Evolutionary conservation across 2,888 invertebrate species (phyloP).

Genomic region (Anarsia innoxiella): DNA sequence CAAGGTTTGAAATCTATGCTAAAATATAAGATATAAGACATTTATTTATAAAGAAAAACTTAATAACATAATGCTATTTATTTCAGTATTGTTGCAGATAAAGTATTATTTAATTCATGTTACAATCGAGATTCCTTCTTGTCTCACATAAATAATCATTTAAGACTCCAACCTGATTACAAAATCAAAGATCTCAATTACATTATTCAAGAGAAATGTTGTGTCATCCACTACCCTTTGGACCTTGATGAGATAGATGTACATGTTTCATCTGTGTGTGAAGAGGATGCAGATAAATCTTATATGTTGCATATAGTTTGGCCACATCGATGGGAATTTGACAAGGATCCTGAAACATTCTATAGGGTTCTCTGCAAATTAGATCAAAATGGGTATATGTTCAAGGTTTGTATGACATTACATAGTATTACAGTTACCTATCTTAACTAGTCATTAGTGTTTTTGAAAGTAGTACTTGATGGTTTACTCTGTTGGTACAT

Average conservation of each 20-base stretch:
- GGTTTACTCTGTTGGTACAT: not conserved
- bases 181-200: not conserved
- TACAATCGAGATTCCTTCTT: slow-evolving; percentile 38
- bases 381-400: slow-evolving; percentile 4
- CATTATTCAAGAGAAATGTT: slow-evolving; percentile 6
- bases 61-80: too few species aligned
- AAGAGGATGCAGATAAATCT: not conserved
- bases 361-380: slow-evolving; percentile 11
- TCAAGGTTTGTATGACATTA: slow-evolving; percentile 9
- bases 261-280: not conserved
- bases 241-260: slow-evolving; percentile 34
- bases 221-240: slow-evolving; percentile 74
- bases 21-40: too few species aligned
- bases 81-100: slow-evolving; percentile 79
- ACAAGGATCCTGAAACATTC: slow-evolving; percentile 76
- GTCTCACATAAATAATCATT: slow-evolving; percentile 1
- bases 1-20: slow-evolving; percentile 10
- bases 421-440: too few species aligned
- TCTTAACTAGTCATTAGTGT: too few species aligned
- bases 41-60: too few species aligned
- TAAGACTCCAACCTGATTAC: slow-evolving; percentile 10
- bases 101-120: slow-evolving; percentile 80
- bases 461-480: not conserved
- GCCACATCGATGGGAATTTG: slow-evolving; percentile 84
- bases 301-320: slow-evolving; percentile 16